Evolutionary conservation across 2,113 vertebrate species (phyloP), one percentile per base, ranked within the genome.

Genomic region (Epinephelus lanceolatus): DNA sequence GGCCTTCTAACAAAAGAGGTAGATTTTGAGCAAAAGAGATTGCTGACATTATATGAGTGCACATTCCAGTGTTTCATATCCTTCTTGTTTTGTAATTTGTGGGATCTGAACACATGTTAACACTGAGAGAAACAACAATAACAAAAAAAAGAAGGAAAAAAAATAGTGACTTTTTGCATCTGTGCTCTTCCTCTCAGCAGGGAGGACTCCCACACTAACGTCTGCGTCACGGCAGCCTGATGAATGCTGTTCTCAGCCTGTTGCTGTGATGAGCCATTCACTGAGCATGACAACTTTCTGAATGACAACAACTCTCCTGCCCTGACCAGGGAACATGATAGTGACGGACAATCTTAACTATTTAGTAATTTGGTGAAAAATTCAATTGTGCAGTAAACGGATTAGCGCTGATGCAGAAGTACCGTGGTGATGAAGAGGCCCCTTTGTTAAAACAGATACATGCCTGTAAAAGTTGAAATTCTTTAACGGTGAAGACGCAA

Each of bases 381-480:
- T 85, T 66, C 67, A 71, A 81, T 83, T 76, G 61, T 63, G 70
- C 65, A 30, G 52, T 79, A 79, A 91, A 84, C 15, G 0, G 77
- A 88, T 89, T 76, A 86, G 37, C 12, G 14, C 37, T 70, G 37
- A 71, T 5, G 19, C 52, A 70, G 45, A 72, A 52, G 40, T 15
- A 57, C 49, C 40, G 17, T 63, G 14, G 37, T 27, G 47, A 61
- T 37, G 45, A 84, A 70, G 53, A 74, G 40, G 2, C 18, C 66
- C 37, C 56, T 72, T 45, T 61, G 27, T 80, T 47, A 21, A 78
- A 77, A 42, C 55, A 79, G 66, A 68, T 30, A 69, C 40, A 61
- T 59, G n/a, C 30, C 45, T 51, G 7, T 5, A 21, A 49, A 19
- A 27, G 23, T 55, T 63, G 6, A 75, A 40, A 85, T 70, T 57